Conservation (phyloP, 2,113 vertebrate genomes). For the Indicator indicator region DNA sequence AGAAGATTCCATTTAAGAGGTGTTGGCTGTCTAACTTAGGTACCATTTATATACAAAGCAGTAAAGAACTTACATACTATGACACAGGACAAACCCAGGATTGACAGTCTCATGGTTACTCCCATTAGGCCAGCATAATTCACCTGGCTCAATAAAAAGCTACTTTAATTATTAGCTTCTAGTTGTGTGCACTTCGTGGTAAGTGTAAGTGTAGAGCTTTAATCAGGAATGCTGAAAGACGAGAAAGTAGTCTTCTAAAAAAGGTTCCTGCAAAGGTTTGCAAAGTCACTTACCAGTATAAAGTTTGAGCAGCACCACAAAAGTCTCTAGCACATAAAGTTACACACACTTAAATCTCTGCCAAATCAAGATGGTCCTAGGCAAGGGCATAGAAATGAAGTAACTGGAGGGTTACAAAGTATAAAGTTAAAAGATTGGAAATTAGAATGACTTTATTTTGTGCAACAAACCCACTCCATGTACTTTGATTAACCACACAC, state of each 20-base stretch:
- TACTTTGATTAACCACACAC: not conserved
- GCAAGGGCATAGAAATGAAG: not conserved
- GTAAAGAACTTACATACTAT: not conserved
- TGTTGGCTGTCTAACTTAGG: not conserved
- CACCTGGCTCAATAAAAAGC: not conserved
- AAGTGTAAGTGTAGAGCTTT: not conserved
- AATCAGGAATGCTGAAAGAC: not conserved
- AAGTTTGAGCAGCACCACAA: not conserved
- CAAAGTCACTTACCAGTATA: rapidly evolving
- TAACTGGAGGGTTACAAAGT: not conserved
- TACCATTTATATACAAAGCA: not conserved
- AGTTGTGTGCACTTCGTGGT: not conserved
- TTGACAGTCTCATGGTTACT: not conserved
- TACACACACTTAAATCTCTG: not conserved
- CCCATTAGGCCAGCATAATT: not conserved
- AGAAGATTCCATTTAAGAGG: not conserved
- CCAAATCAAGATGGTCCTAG: not conserved
- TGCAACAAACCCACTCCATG: not conserved
- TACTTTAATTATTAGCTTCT: not conserved
- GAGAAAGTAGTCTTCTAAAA: not conserved
- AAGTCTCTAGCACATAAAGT: not conserved
- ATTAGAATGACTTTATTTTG: not conserved
- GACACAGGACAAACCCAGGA: not conserved
- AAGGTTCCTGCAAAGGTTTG: not conserved
- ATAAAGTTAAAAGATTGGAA: not conserved